These are phyloP conservation scores for Gila robusta DNA, from an alignment of 2,797 vertebrate species.

Conservation along the genomic window DNA sequence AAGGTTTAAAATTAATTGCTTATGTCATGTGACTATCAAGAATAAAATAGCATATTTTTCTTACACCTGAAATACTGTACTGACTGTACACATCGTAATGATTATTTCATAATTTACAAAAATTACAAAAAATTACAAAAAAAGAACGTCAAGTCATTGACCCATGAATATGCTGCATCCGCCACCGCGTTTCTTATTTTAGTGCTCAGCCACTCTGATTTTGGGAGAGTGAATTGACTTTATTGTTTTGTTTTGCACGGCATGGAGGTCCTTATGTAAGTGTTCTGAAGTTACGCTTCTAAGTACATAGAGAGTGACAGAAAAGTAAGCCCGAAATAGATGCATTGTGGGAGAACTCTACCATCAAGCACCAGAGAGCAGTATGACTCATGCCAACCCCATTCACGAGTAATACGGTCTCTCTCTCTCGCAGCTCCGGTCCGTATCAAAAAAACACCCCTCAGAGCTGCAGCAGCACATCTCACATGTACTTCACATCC, in stretches of 20 bases:
- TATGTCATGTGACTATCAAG: too few relatives aligned
- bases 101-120: not conserved
- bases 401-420: slow-evolving; percentile 47
- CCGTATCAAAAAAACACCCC: slow-evolving; percentile 53
- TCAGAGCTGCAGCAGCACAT: slow-evolving; percentile 54
- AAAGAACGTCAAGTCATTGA: not conserved
- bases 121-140: not conserved
- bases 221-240: slow-evolving; percentile 2
- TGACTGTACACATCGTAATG: too few relatives aligned
- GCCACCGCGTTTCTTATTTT: not conserved
- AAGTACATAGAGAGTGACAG: slow-evolving; percentile 49
- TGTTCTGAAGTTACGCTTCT: slow-evolving; percentile 47
- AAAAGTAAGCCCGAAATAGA: slow-evolving; percentile 43
- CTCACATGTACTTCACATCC: slow-evolving; percentile 64
- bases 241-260: slow-evolving; percentile 30
- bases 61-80: too few relatives aligned
- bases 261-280: slow-evolving; percentile 27
- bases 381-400: slow-evolving; percentile 58
- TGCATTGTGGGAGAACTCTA: slow-evolving; percentile 38
- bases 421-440: not conserved
- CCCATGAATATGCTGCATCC: not conserved
- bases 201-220: not conserved
- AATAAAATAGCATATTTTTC: too few relatives aligned
- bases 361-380: slow-evolving; percentile 44
- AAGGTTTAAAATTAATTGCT: too few relatives aligned